These are phyloP conservation scores for Tetraodon nigroviridis DNA, from an alignment of 2,113 vertebrate genomes.

Conservation along the genomic window DNA sequence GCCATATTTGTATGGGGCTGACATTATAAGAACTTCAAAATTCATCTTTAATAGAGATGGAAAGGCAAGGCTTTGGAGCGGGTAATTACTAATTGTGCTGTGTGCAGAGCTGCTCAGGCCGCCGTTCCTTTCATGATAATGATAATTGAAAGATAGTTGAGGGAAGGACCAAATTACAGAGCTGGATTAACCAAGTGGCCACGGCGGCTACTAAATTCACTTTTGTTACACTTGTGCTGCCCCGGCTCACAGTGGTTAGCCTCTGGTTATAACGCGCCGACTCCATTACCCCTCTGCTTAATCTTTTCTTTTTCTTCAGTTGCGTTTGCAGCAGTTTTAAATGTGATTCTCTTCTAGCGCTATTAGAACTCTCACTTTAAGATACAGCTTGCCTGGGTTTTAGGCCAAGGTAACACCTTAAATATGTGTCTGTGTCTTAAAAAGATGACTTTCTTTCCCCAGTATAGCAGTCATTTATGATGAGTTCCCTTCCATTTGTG, in stretches of 20 bases:
- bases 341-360: slow-evolving; percentile 45
- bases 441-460: not conserved
- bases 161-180: slow-evolving; percentile 63
- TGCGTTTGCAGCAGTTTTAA: slow-evolving; percentile 57
- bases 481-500: slow-evolving; percentile 11
- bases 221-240: slow-evolving; percentile 64
- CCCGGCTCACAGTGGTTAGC: slow-evolving; percentile 45
- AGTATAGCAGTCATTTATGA: slow-evolving; percentile 13
- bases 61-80: slow-evolving; percentile 67
- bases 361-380: slow-evolving; percentile 43
- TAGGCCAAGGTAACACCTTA: slow-evolving; percentile 31
- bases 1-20: slow-evolving; percentile 33
- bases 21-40: slow-evolving; percentile 53
- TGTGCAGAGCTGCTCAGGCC: slow-evolving; percentile 60
- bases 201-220: slow-evolving; percentile 56
- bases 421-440: slow-evolving; percentile 32
- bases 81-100: slow-evolving; percentile 71
- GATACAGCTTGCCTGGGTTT: slow-evolving; percentile 31
- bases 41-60: slow-evolving; percentile 69
- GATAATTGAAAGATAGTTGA: slow-evolving; percentile 74
- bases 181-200: slow-evolving; percentile 67
- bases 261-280: slow-evolving; percentile 61
- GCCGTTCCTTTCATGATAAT: slow-evolving; percentile 73
- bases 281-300: slow-evolving; percentile 58
- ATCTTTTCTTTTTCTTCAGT: slow-evolving; percentile 59